A percentile compares a stretch with the other conserved stretches of the same genome.
phyloP scores from a whole-genome alignment of 2,888 invertebrate species.

The Germaria angustata region DNA sequence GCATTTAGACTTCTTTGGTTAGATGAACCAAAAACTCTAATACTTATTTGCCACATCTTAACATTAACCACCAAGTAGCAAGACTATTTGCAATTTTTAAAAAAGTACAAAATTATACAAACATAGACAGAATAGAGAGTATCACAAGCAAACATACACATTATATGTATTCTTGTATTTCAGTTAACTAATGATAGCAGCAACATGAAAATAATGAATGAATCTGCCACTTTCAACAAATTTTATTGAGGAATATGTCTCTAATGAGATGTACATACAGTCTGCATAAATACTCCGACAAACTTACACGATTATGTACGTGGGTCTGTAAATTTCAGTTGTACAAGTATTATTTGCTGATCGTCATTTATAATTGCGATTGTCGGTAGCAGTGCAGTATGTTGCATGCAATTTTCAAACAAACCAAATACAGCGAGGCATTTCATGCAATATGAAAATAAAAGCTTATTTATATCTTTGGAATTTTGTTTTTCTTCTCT shows the following conservation, averaged over 20 bases:
- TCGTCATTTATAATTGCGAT: constrained; percentile 13
- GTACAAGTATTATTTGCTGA: background rate
- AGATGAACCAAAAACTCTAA: background rate
- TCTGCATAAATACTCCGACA: background rate
- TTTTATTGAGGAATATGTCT: constrained; percentile 71
- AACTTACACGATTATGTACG: background rate
- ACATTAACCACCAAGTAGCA: background rate
- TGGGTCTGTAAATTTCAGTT: background rate
- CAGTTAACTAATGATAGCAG: constrained; percentile 73
- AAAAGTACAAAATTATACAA: background rate
- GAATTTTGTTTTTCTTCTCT: constrained; percentile 19
- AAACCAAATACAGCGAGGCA: constrained; percentile 20
- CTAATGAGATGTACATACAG: constrained; percentile 68
- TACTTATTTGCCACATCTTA: background rate
- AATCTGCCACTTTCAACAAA: constrained; percentile 68
- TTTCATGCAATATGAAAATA: constrained; percentile 49
- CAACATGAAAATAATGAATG: constrained; percentile 69
- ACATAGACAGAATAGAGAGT: no score
- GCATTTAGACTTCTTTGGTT: background rate
- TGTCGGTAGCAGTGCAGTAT: constrained; percentile 6
- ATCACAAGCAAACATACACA: no score
- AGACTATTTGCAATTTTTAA: background rate
- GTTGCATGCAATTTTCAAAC: constrained; percentile 40
- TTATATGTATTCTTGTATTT: no score
- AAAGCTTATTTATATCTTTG: constrained; percentile 43